Evolutionary conservation across 2,888 invertebrate species (phyloP), one percentile per base, ranked within the genome.

Genomic region (Dolomedes plantarius): DNA sequence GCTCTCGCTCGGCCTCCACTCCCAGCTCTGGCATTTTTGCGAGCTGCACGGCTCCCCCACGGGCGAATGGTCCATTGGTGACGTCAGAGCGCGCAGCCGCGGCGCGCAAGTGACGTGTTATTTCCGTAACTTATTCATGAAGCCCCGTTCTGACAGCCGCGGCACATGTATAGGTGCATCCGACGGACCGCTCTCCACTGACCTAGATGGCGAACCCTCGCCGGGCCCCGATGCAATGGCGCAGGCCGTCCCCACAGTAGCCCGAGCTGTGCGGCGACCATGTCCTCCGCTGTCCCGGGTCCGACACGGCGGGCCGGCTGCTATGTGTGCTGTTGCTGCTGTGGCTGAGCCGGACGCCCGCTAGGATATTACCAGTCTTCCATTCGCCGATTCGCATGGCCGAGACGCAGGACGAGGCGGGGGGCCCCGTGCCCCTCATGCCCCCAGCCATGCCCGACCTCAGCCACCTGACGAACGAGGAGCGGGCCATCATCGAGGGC

Each of bases 391-490:
- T 11, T n/a, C n/a, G n/a, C n/a, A 81, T 81, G 81, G 39, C 82
- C 11, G 82, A 76, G 29, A 71, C 77, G 19, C 67, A 74, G 32
- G 77, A 78, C 27, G 65, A 77, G 23, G 19, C 67, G 19, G 81
- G 72, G 75, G 81, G 81, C 31, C 81, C 81, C 36, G 74, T 68
- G 36, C 62, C 82, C 72, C 72, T 83, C 76, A 72, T 72, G 72
- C 50, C 50, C 67, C 76, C 82, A 9, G 56, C 69, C n/a, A n/a
- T 81, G 27, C 98, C 97, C 91, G 99, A 99, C 94, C 94, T 99
- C 91, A 98, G 98, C 92, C 98, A 99, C 94, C 95, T 99, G 92
- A 98, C 98, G 92, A 96, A 97, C 91, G 98, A 98, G 93, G 99
- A 99, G 94, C 94, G 98, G 93, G 95, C 96, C 93, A 98, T 99